Percentiles rank a stretch among this genome's conserved stretches.
Conservation (phyloP, 1,140 invertebrate genomes). For the Lepidurus apus region DNA sequence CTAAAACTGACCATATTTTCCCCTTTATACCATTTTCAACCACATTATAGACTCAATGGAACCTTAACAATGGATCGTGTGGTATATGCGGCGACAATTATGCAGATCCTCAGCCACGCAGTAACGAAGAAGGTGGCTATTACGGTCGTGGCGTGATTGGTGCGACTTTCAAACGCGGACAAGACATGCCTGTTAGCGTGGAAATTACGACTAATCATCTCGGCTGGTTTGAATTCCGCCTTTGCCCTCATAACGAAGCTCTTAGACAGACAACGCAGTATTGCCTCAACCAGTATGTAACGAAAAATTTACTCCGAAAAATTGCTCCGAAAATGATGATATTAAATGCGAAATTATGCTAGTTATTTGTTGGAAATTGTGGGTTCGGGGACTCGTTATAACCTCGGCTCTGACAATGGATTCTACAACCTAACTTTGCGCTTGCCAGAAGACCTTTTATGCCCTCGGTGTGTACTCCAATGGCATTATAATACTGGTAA, state of each 20-base stretch:
- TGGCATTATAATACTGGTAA: constrained; percentile 85
- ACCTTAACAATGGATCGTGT: constrained; percentile 1
- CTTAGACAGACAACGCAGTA: constrained; percentile 12
- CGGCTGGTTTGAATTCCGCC: constrained; percentile 25
- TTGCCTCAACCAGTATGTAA: neutral
- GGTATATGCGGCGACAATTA: constrained; percentile 17
- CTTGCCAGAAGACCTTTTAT: constrained; percentile 54
- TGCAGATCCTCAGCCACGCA: neutral
- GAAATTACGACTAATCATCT: constrained; percentile 24
- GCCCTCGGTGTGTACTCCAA: constrained; percentile 78
- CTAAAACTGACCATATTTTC: neutral
- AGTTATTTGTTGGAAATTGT: neutral
- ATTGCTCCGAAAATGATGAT: neutral
- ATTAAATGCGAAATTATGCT: neutral
- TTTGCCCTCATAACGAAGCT: neutral
- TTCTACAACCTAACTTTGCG: constrained; percentile 23
- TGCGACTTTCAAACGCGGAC: neutral
- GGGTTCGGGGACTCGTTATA: neutral
- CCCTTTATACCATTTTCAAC: neutral
- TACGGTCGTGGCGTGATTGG: constrained; percentile 16
- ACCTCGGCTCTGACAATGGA: neutral
- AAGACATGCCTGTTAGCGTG: neutral
- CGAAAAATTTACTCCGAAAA: neutral
- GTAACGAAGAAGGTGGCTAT: constrained; percentile 23
- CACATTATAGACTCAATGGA: constrained; percentile 17